Conservation (phyloP, 2,888 invertebrate genomes). For the Pheosia tremula region DNA sequence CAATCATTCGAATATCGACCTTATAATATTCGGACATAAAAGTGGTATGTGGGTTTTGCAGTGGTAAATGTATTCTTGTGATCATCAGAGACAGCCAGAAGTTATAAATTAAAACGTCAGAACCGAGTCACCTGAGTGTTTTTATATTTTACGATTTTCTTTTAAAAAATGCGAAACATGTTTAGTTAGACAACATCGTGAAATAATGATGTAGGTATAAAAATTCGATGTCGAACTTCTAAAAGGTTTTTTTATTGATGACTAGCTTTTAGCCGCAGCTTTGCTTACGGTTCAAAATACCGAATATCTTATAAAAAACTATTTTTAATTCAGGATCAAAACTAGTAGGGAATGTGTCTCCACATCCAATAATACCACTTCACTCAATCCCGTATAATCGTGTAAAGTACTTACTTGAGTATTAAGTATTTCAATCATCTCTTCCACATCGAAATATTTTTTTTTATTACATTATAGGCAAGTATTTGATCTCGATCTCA, state of each 20-base stretch:
- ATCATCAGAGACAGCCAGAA: slow-evolving; percentile 33
- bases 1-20: slow-evolving; percentile 15
- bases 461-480: too few relatives aligned
- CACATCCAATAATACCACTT: too few relatives aligned
- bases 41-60: background rate
- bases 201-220: slow-evolving; percentile 35
- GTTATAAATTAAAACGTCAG: slow-evolving; percentile 62
- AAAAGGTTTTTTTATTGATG: slow-evolving; percentile 3
- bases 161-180: slow-evolving; percentile 55
- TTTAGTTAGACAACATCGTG: slow-evolving; percentile 48
- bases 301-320: too few relatives aligned
- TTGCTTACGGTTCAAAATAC: background rate
- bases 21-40: background rate
- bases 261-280: background rate
- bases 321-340: too few relatives aligned
- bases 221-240: slow-evolving; percentile 29
- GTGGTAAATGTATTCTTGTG: slow-evolving; percentile 18
- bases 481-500: too few relatives aligned
- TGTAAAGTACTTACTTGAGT: too few relatives aligned
- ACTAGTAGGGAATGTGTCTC: too few relatives aligned
- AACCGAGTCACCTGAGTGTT: slow-evolving; percentile 65
- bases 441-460: too few relatives aligned
- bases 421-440: too few relatives aligned
- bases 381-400: too few relatives aligned
- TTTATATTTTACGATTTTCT: slow-evolving; percentile 55